These are phyloP conservation scores for Misgurnus anguillicaudatus DNA, from an alignment of 2,113 vertebrate genomes.

Conservation along the genomic window DNA sequence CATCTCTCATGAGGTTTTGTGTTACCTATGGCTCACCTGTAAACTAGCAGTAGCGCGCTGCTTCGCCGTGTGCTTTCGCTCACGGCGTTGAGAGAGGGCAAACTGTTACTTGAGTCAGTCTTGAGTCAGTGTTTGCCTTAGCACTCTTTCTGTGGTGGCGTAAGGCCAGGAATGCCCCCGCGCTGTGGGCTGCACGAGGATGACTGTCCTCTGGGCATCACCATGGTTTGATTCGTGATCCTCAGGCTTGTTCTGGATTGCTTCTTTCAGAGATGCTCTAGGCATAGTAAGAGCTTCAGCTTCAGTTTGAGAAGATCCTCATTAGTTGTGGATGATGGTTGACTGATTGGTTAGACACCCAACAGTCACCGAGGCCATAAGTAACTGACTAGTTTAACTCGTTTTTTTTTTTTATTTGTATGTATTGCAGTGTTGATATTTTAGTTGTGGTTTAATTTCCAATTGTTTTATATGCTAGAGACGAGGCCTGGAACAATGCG, in stretches of 20 bases:
- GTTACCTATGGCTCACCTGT: not conserved
- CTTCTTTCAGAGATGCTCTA: not conserved
- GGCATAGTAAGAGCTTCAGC: not conserved
- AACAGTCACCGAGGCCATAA: no score
- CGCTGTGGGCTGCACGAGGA: conserved; percentile 1
- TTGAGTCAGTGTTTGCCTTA: conserved; percentile 50
- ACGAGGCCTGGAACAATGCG: no score
- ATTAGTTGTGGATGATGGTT: not conserved
- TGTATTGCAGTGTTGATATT: no score
- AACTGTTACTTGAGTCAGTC: conserved; percentile 1
- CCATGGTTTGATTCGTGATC: not conserved
- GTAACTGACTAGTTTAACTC: no score
- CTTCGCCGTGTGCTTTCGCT: conserved; percentile 3
- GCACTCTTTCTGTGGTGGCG: conserved; percentile 25
- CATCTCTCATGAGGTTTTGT: not conserved
- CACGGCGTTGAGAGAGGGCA: not conserved
- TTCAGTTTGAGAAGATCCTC: not conserved
- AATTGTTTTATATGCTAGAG: no score
- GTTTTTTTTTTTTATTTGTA: no score
- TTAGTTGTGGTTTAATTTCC: no score
- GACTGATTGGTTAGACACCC: no score
- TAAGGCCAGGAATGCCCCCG: conserved; percentile 40
- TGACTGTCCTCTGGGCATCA: conserved; percentile 29
- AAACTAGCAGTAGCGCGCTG: not conserved
- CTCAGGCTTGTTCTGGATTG: not conserved